These are phyloP conservation scores for Thecocarcelia acutangulata DNA, from an alignment of 2,888 invertebrate species.

Conservation along the genomic window DNA sequence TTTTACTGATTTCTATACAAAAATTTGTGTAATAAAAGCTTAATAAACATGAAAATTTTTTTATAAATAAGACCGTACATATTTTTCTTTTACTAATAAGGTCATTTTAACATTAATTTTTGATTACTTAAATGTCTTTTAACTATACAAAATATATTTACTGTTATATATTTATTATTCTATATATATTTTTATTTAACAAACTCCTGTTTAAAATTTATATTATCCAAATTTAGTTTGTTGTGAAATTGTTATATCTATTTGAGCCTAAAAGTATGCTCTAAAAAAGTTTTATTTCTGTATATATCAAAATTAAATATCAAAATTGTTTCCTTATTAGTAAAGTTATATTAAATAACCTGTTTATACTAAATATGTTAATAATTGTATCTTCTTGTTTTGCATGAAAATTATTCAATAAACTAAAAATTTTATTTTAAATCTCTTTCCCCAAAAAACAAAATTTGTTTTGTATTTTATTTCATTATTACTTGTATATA, in stretches of 20 bases:
- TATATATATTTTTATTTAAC: slow-evolving; percentile 21
- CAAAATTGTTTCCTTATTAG: slow-evolving; percentile 1
- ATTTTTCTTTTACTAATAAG: too few relatives aligned
- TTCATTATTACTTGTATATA: neutral
- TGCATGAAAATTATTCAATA: slow-evolving; percentile 59
- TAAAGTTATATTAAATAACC: slow-evolving; percentile 24
- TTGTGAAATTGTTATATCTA: slow-evolving; percentile 21
- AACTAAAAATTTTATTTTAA: slow-evolving; percentile 16
- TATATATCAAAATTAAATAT: slow-evolving; percentile 53
- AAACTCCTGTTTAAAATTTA: slow-evolving; percentile 25
- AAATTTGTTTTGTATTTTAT: slow-evolving; percentile 55
- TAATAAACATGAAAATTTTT: too few relatives aligned
- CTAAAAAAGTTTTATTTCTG: slow-evolving; percentile 31
- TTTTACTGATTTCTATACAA: too few relatives aligned
- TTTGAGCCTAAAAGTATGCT: neutral
- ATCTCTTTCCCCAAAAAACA: slow-evolving; percentile 20
- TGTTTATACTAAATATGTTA: slow-evolving; percentile 29
- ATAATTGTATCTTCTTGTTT: slow-evolving; percentile 7
- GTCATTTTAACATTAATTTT: too few relatives aligned
- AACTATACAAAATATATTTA: too few relatives aligned
- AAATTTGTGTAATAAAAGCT: too few relatives aligned
- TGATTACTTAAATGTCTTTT: too few relatives aligned
- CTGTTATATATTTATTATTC: neutral
- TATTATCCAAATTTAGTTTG: neutral
- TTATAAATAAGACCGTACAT: too few relatives aligned